Conservation (phyloP, 2,797 vertebrate species). For the Tympanoctomys barrerae region DNA sequence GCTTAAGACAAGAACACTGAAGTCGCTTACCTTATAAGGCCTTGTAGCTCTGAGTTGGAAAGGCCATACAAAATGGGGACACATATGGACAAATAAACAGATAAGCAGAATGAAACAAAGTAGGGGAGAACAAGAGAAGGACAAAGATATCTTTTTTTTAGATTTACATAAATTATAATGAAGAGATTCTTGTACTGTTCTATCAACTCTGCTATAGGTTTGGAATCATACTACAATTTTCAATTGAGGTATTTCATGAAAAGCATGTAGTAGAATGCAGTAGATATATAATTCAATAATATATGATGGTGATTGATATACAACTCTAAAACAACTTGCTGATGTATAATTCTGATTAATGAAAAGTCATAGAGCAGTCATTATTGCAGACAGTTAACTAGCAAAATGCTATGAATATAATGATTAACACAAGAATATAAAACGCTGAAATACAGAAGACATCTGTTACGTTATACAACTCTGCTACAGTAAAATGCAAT, state of each 20-base stretch:
- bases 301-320: not conserved
- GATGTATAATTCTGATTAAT: not conserved
- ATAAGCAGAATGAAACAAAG: not conserved
- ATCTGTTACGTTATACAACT: not conserved
- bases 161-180: not conserved
- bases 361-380: not conserved
- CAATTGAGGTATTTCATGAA: not conserved
- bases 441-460: not conserved
- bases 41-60: not conserved
- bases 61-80: not conserved
- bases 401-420: not conserved
- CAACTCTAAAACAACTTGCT: not conserved
- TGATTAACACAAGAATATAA: conserved; percentile 13
- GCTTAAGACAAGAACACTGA: not conserved
- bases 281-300: not conserved
- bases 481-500: conserved; percentile 19
- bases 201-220: not conserved
- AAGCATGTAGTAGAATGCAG: not conserved
- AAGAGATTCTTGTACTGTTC: not conserved
- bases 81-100: not conserved
- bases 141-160: not conserved
- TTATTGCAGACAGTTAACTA: not conserved
- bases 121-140: not conserved
- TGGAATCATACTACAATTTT: not conserved
- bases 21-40: not conserved